Evolutionary conservation across 2,113 vertebrate genomes (phyloP).

Genomic region (Cinclus cinclus): DNA sequence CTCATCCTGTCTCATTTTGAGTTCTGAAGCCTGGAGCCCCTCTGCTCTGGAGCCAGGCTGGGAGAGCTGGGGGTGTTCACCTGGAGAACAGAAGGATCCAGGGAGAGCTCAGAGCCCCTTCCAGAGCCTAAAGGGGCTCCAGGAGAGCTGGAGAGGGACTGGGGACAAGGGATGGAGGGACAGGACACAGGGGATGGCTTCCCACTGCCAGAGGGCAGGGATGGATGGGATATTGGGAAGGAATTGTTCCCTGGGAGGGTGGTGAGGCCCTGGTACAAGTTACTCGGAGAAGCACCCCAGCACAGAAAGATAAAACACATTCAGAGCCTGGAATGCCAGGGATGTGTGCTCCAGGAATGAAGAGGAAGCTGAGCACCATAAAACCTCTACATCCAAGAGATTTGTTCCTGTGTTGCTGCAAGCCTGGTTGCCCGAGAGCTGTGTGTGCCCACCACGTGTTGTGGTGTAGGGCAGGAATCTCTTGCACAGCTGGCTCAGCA

Average conservation of each 20-base stretch:
- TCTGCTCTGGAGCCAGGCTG: background rate
- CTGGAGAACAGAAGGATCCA: background rate
- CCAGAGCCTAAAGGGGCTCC: background rate
- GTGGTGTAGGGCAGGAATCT: background rate
- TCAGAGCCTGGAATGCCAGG: background rate
- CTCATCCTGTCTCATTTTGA: background rate
- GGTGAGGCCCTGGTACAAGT: accelerated
- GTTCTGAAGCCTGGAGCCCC: background rate
- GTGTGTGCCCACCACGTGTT: background rate
- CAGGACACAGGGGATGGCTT: background rate
- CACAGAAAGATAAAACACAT: background rate
- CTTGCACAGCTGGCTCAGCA: background rate
- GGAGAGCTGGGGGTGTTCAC: background rate
- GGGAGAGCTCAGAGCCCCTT: background rate
- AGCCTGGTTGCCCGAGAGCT: background rate
- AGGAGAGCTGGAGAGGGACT: background rate
- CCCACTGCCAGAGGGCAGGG: background rate
- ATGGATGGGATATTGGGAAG: background rate
- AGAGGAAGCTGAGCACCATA: background rate
- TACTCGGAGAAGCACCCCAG: background rate
- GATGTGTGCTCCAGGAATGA: accelerated
- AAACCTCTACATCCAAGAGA: accelerated
- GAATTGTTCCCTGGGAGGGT: accelerated
- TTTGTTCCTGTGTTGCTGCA: background rate
- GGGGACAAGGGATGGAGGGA: background rate